Evolutionary conservation across 2,797 vertebrate genomes (phyloP).

Genomic region (Carapus acus): DNA sequence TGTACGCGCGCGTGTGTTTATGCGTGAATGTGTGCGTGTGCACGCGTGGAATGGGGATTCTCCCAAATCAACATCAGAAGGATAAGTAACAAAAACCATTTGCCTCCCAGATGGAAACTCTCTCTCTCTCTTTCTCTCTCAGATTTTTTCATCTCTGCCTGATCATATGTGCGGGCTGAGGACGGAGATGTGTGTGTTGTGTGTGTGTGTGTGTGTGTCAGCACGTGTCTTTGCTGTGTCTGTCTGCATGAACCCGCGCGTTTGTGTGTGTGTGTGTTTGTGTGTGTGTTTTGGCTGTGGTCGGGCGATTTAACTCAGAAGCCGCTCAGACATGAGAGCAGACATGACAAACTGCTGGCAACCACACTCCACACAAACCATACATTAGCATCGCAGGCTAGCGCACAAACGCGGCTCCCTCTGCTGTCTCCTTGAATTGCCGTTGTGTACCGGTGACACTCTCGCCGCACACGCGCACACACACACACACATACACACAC

Average conservation of each 20-base stretch:
- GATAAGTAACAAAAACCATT: conserved; percentile 74
- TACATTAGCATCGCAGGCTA: conserved; percentile 69
- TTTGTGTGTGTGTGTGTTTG: conserved; percentile 13
- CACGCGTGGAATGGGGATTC: conserved; percentile 58
- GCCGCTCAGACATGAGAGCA: conserved; percentile 70
- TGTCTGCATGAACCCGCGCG: neutral
- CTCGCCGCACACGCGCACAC: conserved; percentile 12
- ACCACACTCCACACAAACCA: conserved; percentile 73
- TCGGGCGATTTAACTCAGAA: conserved; percentile 72
- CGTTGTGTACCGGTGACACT: conserved; percentile 12
- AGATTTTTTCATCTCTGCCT: conserved; percentile 52
- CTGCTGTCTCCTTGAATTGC: conserved; percentile 12
- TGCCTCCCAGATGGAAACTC: conserved; percentile 73
- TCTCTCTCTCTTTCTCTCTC: conserved; percentile 36
- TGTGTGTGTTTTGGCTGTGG: conserved; percentile 61
- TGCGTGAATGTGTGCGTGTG: too few species aligned
- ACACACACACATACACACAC: neutral
- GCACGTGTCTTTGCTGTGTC: conserved; percentile 10
- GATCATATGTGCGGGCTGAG: conserved; percentile 66
- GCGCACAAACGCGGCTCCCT: conserved; percentile 34
- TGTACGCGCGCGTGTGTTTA: conserved; percentile 21
- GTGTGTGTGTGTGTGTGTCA: conserved; percentile 18
- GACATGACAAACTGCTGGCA: conserved; percentile 77
- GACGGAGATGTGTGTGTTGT: conserved; percentile 30
- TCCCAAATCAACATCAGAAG: conserved; percentile 77